Conservation (phyloP, 1,140 invertebrate species). For the Tetragnatha versicolor region DNA sequence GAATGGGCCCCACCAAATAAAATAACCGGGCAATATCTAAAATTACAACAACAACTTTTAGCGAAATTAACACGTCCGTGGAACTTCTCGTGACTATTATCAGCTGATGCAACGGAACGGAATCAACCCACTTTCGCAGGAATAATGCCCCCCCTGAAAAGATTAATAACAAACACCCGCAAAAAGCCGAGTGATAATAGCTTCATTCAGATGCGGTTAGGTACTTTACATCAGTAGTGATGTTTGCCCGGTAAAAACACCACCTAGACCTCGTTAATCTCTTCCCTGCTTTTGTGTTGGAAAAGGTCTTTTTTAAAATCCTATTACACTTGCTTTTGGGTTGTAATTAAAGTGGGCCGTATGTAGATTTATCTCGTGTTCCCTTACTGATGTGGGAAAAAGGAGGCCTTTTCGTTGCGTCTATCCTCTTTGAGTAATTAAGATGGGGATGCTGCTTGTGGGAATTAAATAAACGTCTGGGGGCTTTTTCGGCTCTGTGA, state of each 20-base stretch:
- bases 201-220: background rate
- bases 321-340: no score
- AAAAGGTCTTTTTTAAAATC: background rate
- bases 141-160: slow-evolving; percentile 17
- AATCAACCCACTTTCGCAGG: slow-evolving; percentile 48
- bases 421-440: no score
- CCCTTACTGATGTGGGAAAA: background rate
- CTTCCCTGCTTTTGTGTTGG: slow-evolving; percentile 16
- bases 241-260: background rate
- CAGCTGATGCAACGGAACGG: background rate
- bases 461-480: no score
- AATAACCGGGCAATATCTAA: slow-evolving; percentile 5
- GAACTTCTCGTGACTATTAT: slow-evolving; percentile 21
- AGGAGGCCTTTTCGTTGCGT: no score
- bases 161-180: slow-evolving; percentile 21
- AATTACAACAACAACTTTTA: slow-evolving; percentile 24
- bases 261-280: slow-evolving; percentile 20
- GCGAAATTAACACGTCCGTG: slow-evolving; percentile 24
- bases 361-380: slow-evolving; percentile 38
- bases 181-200: slow-evolving; percentile 17
- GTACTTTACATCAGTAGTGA: background rate
- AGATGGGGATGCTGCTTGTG: no score
- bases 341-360: slow-evolving; percentile 26
- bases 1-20: background rate
- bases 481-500: no score